Evolutionary conservation across 2,888 invertebrate species (phyloP).

Genomic region (Chymomyza procnemis): DNA sequence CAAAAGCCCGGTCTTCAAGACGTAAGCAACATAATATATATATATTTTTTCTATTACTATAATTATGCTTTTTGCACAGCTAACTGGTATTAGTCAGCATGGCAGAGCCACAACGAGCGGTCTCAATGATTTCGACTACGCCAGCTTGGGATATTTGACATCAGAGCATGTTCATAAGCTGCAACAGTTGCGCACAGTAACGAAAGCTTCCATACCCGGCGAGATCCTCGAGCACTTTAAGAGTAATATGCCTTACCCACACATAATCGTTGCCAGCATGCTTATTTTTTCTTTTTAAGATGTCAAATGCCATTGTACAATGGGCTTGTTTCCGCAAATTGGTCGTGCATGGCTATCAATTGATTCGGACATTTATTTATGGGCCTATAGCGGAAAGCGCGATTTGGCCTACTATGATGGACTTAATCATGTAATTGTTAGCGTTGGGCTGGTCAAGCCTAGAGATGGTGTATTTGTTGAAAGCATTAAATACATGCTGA

Average conservation of each 20-base stretch:
- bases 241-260: conserved; percentile 81
- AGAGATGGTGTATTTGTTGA: conserved; percentile 92
- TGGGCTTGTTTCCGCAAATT: conserved; percentile 98
- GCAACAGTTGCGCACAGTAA: conserved; percentile 88
- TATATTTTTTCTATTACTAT: neutral
- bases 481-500: conserved; percentile 93
- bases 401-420: conserved; percentile 99
- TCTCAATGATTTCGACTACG: conserved; percentile 93
- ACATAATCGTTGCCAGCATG: neutral
- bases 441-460: conserved; percentile 93
- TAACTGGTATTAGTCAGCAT: conserved; percentile 83
- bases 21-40: conserved; percentile 48
- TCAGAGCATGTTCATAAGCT: conserved; percentile 83
- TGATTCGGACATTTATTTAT: conserved; percentile 96
- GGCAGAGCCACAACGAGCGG: conserved; percentile 92
- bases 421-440: conserved; percentile 94
- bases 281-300: conserved; percentile 80
- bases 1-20: conserved; percentile 75
- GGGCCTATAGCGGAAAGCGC: conserved; percentile 97
- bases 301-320: conserved; percentile 96
- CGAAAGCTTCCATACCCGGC: conserved; percentile 92
- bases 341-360: conserved; percentile 97
- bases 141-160: conserved; percentile 85
- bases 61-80: conserved; percentile 76
- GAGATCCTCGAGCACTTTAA: conserved; percentile 97